Evolutionary conservation across 2,113 vertebrate genomes (phyloP), one percentile per base, ranked within the genome.

Genomic region (Dipodomys stephensi): DNA sequence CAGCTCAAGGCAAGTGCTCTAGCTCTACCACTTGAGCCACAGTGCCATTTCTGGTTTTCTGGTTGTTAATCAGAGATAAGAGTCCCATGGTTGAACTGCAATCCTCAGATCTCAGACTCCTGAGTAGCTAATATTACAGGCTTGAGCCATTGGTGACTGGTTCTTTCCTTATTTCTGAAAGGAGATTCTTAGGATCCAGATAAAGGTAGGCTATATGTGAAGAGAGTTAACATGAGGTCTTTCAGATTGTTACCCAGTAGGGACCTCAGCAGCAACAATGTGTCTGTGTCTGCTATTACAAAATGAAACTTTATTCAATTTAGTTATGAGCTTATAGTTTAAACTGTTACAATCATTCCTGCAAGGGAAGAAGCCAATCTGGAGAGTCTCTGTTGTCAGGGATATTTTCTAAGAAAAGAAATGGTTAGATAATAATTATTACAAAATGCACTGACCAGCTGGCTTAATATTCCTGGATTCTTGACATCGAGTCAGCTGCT

Each of bases 381-480:
- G 35, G 49, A 91, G 62, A 85, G 84, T 39, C 27, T 65, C 28
- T 81, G n/a, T 88, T 81, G n/a, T 6, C 62, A 85, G 53, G 30
- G 46, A 53, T 3, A 81, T 85, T 87, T 92, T 87, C 60, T 90
- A 88, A 68, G 39, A 90, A 89, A 71, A 83, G 11, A 80, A 90
- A 74, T 83, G 60, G n/a, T 69, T 92, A 71, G 30, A 88, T 76
- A 94, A 64, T 90, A 80, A 77, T 77, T 93, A 69, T 9, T 73
- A 73, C 28, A 80, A 76, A 87, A 88, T 93, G 35, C 30, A 91
- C 6, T 62, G 62, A 83, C 67, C 15, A 32, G 44, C 23, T 93
- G 32, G 28, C 44, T 85, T 95, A 87, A 91, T 83, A 78, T 77
- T 19, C 68, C 46, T 73, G 65, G 30, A 53, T 49, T 79, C 28